Evolutionary conservation across 2,797 vertebrate genomes (phyloP), one percentile per base, ranked within the genome.

Genomic region (Pelochelys cantorii): DNA sequence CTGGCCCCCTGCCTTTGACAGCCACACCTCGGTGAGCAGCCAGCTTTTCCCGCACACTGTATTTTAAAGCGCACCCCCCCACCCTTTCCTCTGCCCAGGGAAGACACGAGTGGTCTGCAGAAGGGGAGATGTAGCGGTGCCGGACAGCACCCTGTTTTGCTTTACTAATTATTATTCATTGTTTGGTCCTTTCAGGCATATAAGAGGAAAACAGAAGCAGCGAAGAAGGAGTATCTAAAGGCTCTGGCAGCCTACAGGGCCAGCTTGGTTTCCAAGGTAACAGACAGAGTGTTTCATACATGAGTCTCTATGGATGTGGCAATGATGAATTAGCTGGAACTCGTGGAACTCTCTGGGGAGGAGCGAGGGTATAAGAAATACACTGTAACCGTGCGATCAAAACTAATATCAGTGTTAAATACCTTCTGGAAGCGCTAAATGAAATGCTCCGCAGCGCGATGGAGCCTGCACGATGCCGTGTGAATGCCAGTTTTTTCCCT

Each of bases 191-290:
- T 98, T 79, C 98, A 99, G 99, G 99, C 98, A 59, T 99, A 99
- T 98, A 99, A 99, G 98, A 99, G 99, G 98, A 99, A 99, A 99
- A 99, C 99, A 27, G 99, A 99, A 98, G 99, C 99, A 1, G 99
- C 99, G 8, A 99, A 99, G 98, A 99, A 99, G 98, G 99, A 99
- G 95, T 99, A 99, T 98, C 98, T 99, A 98, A 99, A 99, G 98
- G 99, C 99, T 92, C 98, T 99, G 97, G 99, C 99, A 25, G 99
- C 99, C 34, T 99, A 99, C 98, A 97, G 99, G 98, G 99, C 99
- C 97, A 99, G 99, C 97, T 99, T 99, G 86, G 99, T 99, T 98
- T 99, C 99, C 98, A 99, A 99, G 99, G 99, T 99, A 99, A 98
- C 87, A 83, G 14, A 91, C 97, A 91, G 98, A 86, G 86, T 98